These are phyloP conservation scores for Stenopsyche tienmushanensis DNA, from an alignment of 1,140 invertebrate genomes.

Conservation along the genomic window DNA sequence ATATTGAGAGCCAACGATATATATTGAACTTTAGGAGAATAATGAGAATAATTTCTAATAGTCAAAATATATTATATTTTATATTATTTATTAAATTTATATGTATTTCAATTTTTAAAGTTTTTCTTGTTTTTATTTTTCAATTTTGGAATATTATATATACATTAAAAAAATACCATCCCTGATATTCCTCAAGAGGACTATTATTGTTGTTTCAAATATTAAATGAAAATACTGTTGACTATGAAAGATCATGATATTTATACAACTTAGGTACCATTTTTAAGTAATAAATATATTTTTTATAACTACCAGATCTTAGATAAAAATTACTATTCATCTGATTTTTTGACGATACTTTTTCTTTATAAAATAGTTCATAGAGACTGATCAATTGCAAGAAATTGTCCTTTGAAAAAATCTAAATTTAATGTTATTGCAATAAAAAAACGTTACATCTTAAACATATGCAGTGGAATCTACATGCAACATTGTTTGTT, in stretches of 20 bases:
- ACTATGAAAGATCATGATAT: background rate
- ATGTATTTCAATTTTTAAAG: background rate
- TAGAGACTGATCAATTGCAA: no score
- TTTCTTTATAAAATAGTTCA: no score
- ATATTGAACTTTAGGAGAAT: no score
- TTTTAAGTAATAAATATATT: slow-evolving; percentile 1
- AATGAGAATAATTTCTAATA: background rate
- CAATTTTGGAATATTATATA: background rate
- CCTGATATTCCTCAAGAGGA: background rate
- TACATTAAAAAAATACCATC: background rate
- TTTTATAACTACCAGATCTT: no score
- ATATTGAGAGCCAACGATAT: no score
- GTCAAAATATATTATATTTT: slow-evolving; percentile 6
- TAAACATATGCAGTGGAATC: no score
- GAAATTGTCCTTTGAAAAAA: no score
- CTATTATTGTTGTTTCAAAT: background rate
- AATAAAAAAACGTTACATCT: no score
- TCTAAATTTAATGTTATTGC: no score
- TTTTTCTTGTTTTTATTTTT: background rate
- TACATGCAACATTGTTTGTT: no score
- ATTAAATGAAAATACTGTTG: background rate
- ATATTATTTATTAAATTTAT: slow-evolving; percentile 3
- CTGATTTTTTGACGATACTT: no score
- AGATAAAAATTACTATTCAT: no score
- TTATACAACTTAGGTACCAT: slow-evolving; percentile 4